Evolutionary conservation across 2,888 invertebrate genomes (phyloP).

Genomic region (Spilarctia lutea): DNA sequence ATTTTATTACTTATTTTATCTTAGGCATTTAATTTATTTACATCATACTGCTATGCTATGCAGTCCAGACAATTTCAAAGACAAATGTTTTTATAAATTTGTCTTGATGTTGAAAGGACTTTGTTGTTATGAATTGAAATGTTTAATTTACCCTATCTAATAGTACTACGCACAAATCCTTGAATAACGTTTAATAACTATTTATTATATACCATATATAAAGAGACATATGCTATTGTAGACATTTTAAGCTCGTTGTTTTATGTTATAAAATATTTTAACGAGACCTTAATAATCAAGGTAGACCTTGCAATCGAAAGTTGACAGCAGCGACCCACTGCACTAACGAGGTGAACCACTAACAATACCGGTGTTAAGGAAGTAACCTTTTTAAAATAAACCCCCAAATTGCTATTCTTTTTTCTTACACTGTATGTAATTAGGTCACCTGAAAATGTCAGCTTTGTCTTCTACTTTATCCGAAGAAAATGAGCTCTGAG

Average conservation of each 20-base stretch:
- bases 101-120: neutral
- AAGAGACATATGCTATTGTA: too few relatives aligned
- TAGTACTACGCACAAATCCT: neutral
- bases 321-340: neutral
- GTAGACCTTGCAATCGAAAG: neutral
- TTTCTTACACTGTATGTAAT: slow-evolving; percentile 1
- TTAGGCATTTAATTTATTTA: too few relatives aligned
- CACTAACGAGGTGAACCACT: neutral
- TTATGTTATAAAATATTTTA: neutral
- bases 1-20: too few relatives aligned
- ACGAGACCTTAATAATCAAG: neutral
- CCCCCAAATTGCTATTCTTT: neutral
- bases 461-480: neutral
- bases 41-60: too few relatives aligned
- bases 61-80: too few relatives aligned
- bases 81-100: too few relatives aligned
- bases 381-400: neutral
- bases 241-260: neutral
- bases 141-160: too few relatives aligned
- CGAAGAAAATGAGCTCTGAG: neutral
- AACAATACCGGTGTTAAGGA: neutral
- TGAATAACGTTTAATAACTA: neutral
- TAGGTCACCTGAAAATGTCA: neutral
- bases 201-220: too few relatives aligned
- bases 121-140: too few relatives aligned